phyloP scores from a whole-genome alignment of 2,113 vertebrate species.

The Psettodes erumei region DNA sequence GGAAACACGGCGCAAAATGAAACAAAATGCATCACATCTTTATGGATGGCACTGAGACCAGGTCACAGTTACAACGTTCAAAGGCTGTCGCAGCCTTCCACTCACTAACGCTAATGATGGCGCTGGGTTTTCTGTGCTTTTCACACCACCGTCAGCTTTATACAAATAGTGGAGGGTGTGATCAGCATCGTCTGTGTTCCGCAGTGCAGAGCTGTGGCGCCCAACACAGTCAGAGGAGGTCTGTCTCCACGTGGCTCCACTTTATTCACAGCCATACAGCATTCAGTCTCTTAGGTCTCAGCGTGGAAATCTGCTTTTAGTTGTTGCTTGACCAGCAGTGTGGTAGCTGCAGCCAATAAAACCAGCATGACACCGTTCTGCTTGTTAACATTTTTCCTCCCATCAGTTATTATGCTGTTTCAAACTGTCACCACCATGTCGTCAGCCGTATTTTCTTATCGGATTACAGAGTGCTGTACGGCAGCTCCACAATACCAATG shows the following conservation, averaged over 20 bases:
- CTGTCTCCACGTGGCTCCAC: conserved; percentile 1
- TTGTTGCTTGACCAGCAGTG: neutral
- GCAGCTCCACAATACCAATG: too few relatives aligned
- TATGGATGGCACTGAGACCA: neutral
- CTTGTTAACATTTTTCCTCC: too few relatives aligned
- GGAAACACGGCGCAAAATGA: too few relatives aligned
- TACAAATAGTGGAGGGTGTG: neutral
- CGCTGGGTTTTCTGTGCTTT: neutral
- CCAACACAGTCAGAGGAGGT: neutral
- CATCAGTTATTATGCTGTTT: too few relatives aligned
- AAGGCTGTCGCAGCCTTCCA: neutral
- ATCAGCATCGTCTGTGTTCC: neutral
- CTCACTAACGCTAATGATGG: too few relatives aligned
- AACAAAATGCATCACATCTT: too few relatives aligned
- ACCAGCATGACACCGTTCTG: neutral
- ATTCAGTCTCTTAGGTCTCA: conserved; percentile 3
- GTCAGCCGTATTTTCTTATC: too few relatives aligned
- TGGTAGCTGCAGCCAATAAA: neutral
- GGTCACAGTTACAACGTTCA: too few relatives aligned
- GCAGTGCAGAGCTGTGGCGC: neutral
- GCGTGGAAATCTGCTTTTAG: neutral
- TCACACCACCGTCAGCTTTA: neutral
- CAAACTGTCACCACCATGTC: too few relatives aligned
- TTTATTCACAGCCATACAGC: conserved; percentile 26
- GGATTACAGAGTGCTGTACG: too few relatives aligned